Base-by-base conservation (phyloP, 2,888 invertebrate species). In the Eilema sororculum region DNA sequence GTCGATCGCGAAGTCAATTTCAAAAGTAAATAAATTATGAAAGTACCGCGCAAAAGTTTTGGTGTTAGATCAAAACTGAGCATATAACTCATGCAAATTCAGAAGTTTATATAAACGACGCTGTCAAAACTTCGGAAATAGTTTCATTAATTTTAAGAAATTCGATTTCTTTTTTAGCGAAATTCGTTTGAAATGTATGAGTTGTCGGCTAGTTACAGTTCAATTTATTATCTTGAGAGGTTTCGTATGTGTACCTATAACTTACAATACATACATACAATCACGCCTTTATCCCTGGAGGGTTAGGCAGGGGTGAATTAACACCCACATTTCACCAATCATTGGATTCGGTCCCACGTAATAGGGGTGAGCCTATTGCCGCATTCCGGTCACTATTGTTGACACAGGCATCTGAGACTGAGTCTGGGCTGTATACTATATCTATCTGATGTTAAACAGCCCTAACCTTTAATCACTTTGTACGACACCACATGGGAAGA, bases 51-150 rank as follows among this genome's bases (percentile, higher is more conserved):
- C 65, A 69, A 70, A 86, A 88, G 80, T 87, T 86, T 84, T 72
- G 74, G 73, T 80, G 84, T 83, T 78, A 87, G 81, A 87, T 85
- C 84, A 82, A 79, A 86, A 87, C 84, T 81, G 80, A 75, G 76
- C 79, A 81, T 77, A 89, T 90, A 90, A 89, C 87, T 90, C 87
- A 89, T 88, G 88, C 86, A 89, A 89, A 90, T 88, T 84, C 83
- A 75, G 77, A 80, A 85, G 81, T 86, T 83, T 76, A 81, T 82
- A 84, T 84, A 87, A 86, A 85, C 84, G 84, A 83, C 74, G 76
- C 79, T 81, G 72, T 78, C 76, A 70, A 60, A 84, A 82, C 80
- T 81, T 82, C 69, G 58, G 41, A 78, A 69, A 82, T 84, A 84
- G 80, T 84, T 84, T 78, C 75, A 81, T 83, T 81, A 76, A 68